Evolutionary conservation across 2,888 invertebrate species (phyloP).

Genomic region (Hedya salicella): DNA sequence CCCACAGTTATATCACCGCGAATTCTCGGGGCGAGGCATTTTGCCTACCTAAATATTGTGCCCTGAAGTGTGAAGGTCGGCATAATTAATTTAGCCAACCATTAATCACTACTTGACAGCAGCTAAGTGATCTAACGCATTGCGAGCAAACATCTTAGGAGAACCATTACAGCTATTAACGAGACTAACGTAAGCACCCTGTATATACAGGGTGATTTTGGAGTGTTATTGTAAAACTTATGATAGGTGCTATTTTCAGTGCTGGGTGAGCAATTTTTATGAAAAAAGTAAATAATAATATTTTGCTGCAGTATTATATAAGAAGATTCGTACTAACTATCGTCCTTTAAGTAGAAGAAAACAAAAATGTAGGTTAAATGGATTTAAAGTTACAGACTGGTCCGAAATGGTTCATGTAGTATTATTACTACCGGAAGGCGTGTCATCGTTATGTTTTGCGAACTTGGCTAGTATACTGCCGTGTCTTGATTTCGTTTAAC

Average conservation of each 20-base stretch:
- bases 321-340: too few species aligned
- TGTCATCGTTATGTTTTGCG: too few species aligned
- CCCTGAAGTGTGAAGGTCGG: conserved; percentile 73
- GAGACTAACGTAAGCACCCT: neutral
- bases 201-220: neutral
- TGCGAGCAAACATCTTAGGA: conserved; percentile 29
- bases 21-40: conserved; percentile 64
- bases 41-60: conserved; percentile 66
- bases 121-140: conserved; percentile 35
- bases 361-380: too few species aligned
- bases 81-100: conserved; percentile 71
- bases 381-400: too few species aligned
- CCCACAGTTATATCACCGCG: conserved; percentile 39
- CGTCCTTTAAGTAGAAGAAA: too few species aligned
- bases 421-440: too few species aligned
- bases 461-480: too few species aligned
- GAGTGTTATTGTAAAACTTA: neutral
- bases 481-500: too few species aligned
- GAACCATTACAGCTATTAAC: conserved; percentile 13
- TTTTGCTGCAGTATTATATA: too few species aligned
- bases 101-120: conserved; percentile 62
- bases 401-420: too few species aligned
- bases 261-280: neutral
- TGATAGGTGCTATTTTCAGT: neutral
- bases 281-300: neutral